Evolutionary conservation across 2,888 invertebrate genomes (phyloP), one percentile per base, ranked within the genome.

Genomic region (Hirtodrosophila confusa): DNA sequence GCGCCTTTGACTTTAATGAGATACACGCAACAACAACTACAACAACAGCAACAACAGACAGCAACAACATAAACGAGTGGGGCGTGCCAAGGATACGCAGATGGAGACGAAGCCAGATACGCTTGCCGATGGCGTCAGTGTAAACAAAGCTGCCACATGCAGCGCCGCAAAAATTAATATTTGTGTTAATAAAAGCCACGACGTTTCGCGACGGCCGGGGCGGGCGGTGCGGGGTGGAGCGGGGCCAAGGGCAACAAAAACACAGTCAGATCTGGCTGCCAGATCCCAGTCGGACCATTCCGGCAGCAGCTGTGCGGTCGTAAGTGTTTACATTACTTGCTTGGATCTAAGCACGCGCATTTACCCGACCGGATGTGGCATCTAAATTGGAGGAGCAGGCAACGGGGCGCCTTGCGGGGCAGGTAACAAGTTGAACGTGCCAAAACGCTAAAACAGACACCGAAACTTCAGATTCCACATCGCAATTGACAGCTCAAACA

Each of bases 121-220:
- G 49, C 37, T 71, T 51, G 62, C 63, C 78, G 56, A 68, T 71
- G 83, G 80, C 77, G 80, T 86, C 80, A 79, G 61, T 76, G 84
- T 88, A 86, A 88, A 88, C 82, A 82, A 67, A 56, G 39, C 74
- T 69, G 88, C 88, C 88, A 79, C 88, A 82, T 82, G 84, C 77
- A 88, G 86, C 57, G 84, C 86, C 84, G 65, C 88, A 82, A 88
- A 88, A 82, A 82, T 82, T 88, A 82, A 82, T 82, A 82, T 82
- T 88, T 82, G 88, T 88, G 88, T 82, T 88, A 82, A 82, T 88
- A 82, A 82, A 82, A 83, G 77, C 80, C 45, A 53, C 27, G 27
- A 64, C 37, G 41, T 1, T 17, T 17, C 17, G 17, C 17, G 17
- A 17, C 17, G 7, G 9, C 31, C 3, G 51, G 11, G 44, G 12